Evolutionary conservation across 2,797 vertebrate species (phyloP).

Genomic region (Malurus splendens): DNA sequence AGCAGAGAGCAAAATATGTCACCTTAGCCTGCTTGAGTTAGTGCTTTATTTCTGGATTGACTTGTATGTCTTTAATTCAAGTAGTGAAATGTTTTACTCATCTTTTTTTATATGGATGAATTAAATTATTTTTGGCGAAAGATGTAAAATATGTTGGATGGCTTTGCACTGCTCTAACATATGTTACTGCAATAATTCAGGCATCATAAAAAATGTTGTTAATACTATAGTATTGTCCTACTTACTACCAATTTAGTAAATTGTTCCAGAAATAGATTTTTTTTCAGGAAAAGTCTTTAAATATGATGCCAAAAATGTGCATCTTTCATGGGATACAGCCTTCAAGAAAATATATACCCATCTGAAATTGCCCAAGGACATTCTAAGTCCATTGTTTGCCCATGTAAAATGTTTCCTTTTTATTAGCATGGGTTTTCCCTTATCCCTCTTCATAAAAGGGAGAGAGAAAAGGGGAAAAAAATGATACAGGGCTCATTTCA

Average conservation of each 20-base stretch:
- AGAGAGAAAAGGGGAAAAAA: not conserved
- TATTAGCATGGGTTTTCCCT: conserved; percentile 36
- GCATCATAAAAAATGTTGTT: conserved; percentile 48
- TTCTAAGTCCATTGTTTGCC: conserved; percentile 43
- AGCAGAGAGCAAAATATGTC: not conserved
- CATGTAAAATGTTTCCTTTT: conserved; percentile 50
- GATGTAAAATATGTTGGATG: conserved; percentile 13
- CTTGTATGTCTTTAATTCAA: conserved; percentile 29
- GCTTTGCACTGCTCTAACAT: conserved; percentile 11
- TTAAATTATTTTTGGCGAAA: conserved; percentile 42
- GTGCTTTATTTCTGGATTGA: conserved; percentile 13
- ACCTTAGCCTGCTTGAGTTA: not conserved
- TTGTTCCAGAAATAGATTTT: conserved; percentile 57
- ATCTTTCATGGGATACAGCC: conserved; percentile 31
- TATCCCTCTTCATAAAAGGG: conserved; percentile 34
- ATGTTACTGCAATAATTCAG: conserved; percentile 29
- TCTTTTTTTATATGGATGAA: not conserved
- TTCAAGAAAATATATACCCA: conserved; percentile 34
- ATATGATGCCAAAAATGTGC: conserved; percentile 32
- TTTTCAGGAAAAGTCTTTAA: conserved; percentile 37
- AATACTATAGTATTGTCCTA: conserved; percentile 49
- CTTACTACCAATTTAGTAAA: conserved; percentile 52
- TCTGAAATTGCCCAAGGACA: conserved; percentile 37
- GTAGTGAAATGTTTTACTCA: conserved; percentile 12
- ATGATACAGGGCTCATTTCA: conserved; percentile 76